phyloP scores from a whole-genome alignment of 2,888 invertebrate genomes.

The Adineta ricciae region DNA sequence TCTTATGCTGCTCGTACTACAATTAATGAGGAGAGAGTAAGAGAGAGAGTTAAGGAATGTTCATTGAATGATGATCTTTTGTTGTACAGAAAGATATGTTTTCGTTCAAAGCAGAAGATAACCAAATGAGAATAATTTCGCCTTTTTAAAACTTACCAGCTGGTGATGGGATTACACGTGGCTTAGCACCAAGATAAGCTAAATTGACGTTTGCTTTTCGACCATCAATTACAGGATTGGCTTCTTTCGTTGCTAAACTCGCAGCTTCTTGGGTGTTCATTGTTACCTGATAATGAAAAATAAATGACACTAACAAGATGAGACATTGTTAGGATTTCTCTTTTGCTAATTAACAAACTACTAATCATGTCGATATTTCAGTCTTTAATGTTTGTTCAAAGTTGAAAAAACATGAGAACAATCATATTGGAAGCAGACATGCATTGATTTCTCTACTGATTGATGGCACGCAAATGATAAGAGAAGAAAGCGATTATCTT shows the following conservation, averaged over 20 bases:
- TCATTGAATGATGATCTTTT: background rate
- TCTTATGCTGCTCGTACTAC: constrained; percentile 9
- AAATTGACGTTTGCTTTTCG: constrained; percentile 94
- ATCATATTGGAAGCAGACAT: background rate
- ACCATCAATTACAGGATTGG: constrained; percentile 94
- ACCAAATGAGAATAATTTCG: too few relatives aligned
- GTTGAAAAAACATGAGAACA: background rate
- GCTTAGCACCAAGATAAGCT: constrained; percentile 91
- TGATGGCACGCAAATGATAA: background rate
- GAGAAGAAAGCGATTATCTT: background rate
- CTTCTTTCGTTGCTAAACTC: constrained; percentile 89
- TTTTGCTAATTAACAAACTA: too few relatives aligned
- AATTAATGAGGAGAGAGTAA: constrained; percentile 13
- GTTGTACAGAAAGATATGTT: background rate
- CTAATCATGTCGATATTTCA: background rate
- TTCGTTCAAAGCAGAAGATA: too few relatives aligned
- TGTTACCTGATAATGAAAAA: constrained; percentile 65
- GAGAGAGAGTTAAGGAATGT: background rate
- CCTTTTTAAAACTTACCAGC: background rate
- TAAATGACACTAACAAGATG: background rate
- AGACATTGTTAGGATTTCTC: background rate
- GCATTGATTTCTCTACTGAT: background rate
- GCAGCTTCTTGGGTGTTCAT: constrained; percentile 90
- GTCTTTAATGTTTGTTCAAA: background rate
- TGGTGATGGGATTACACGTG: constrained; percentile 46